A percentile compares a stretch with the other conserved stretches of the same genome.
Conservation (phyloP, 2,113 vertebrate species). For the Psittacara wagleri region DNA sequence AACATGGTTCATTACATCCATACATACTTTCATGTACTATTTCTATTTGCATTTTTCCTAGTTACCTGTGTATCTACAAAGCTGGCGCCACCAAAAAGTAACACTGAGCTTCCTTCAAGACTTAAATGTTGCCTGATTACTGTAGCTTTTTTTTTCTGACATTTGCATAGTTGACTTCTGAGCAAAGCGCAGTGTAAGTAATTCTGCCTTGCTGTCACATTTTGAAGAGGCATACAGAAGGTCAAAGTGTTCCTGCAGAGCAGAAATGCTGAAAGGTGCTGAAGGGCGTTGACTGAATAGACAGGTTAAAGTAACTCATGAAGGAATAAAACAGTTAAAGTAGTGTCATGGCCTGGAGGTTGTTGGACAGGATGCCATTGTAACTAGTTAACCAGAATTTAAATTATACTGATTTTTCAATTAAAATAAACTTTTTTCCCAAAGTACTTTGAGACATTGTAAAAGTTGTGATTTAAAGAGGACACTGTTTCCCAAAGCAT, state of each 20-base stretch:
- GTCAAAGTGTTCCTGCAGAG: background rate
- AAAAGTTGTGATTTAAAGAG: background rate
- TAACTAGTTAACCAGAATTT: background rate
- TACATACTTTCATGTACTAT: background rate
- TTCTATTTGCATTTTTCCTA: background rate
- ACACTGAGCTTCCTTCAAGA: background rate
- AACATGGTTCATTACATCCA: background rate
- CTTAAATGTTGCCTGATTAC: background rate
- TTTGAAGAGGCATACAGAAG: background rate
- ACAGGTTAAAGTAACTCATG: background rate
- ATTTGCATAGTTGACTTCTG: background rate
- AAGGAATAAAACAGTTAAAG: background rate
- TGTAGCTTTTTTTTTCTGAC: background rate
- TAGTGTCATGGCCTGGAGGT: background rate
- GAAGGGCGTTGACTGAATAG: background rate
- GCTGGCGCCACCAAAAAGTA: background rate
- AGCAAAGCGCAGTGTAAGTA: background rate
- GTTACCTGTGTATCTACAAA: background rate
- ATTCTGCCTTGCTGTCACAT: constrained; percentile 17
- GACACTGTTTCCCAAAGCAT: background rate
- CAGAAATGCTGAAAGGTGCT: background rate
- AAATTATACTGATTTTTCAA: background rate
- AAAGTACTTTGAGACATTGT: background rate
- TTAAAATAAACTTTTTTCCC: background rate
- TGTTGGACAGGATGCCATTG: background rate